These are phyloP conservation scores for Habrosyne pyritoides DNA, from an alignment of 2,888 invertebrate species.

Conservation along the genomic window DNA sequence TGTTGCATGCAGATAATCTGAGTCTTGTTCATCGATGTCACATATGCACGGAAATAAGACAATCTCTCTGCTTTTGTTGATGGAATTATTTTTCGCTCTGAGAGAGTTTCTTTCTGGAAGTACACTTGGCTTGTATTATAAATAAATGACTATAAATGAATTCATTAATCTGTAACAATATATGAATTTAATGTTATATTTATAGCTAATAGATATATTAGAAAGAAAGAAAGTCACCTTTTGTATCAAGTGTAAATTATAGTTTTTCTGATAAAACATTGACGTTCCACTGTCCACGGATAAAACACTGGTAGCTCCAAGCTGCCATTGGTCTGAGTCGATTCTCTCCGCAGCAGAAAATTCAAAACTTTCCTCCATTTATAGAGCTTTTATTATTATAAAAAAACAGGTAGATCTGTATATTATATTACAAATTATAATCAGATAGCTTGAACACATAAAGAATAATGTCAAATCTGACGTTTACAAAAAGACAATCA, in stretches of 20 bases:
- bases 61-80: slow-evolving; percentile 12
- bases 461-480: not conserved
- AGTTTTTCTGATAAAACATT: slow-evolving; percentile 14
- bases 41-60: slow-evolving; percentile 15
- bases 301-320: not conserved
- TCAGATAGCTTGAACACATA: not conserved
- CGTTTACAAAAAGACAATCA: no score
- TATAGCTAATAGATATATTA: no score
- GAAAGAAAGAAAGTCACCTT: slow-evolving; percentile 12
- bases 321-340: slow-evolving; percentile 15
- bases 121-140: no score
- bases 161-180: no score
- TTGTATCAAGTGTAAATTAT: slow-evolving; percentile 19
- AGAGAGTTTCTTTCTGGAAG: slow-evolving; percentile 15
- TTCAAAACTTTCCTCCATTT: slow-evolving; percentile 18
- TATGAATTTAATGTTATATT: no score
- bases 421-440: no score
- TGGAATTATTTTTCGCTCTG: slow-evolving; percentile 10
- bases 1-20: slow-evolving; percentile 17
- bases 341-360: slow-evolving; percentile 7
- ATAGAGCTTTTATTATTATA: not conserved
- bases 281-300: slow-evolving; percentile 13
- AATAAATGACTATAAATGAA: no score
- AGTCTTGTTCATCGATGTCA: slow-evolving; percentile 13
- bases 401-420: no score